Conservation (phyloP, 37 sponge, comb jelly and placozoan species). For the Chondrosia reniformis region DNA sequence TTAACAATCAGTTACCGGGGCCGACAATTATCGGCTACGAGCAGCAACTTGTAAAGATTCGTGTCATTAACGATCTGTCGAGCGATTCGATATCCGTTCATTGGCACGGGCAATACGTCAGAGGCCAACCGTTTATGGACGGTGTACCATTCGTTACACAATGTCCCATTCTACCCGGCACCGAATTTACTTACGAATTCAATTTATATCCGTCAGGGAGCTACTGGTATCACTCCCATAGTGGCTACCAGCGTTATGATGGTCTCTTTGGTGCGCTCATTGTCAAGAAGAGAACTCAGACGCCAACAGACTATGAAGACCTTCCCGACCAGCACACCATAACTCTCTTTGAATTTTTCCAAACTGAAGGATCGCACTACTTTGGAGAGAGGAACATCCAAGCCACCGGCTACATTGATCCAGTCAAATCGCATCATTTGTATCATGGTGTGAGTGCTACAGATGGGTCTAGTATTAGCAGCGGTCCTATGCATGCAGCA, state of each 20-base stretch:
- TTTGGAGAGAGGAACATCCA: neutral
- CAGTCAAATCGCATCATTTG: neutral
- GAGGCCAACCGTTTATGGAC: slow-evolving; percentile 66
- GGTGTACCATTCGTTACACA: slow-evolving; percentile 69
- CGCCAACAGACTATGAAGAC: neutral
- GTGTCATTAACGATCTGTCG: slow-evolving; percentile 46
- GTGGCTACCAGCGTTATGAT: slow-evolving; percentile 62
- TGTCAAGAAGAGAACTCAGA: neutral
- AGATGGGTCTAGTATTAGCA: slow-evolving; percentile 49
- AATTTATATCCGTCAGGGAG: slow-evolving; percentile 51
- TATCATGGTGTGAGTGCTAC: neutral
- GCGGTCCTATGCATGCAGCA: slow-evolving; percentile 61
- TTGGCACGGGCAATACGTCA: slow-evolving; percentile 81
- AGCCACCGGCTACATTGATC: neutral
- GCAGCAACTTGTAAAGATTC: neutral
- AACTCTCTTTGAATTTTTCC: slow-evolving; percentile 64
- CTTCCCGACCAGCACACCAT: slow-evolving; percentile 56
- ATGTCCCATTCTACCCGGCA: slow-evolving; percentile 42
- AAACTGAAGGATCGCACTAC: slow-evolving; percentile 29
- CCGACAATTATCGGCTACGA: neutral
- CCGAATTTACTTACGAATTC: slow-evolving; percentile 55
- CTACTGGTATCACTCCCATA: slow-evolving; percentile 83
- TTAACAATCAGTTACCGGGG: neutral
- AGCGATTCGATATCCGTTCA: slow-evolving; percentile 65
- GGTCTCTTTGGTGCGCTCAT: slow-evolving; percentile 75